phyloP scores from a whole-genome alignment of 2,113 vertebrate genomes.

The Vombatus ursinus region DNA sequence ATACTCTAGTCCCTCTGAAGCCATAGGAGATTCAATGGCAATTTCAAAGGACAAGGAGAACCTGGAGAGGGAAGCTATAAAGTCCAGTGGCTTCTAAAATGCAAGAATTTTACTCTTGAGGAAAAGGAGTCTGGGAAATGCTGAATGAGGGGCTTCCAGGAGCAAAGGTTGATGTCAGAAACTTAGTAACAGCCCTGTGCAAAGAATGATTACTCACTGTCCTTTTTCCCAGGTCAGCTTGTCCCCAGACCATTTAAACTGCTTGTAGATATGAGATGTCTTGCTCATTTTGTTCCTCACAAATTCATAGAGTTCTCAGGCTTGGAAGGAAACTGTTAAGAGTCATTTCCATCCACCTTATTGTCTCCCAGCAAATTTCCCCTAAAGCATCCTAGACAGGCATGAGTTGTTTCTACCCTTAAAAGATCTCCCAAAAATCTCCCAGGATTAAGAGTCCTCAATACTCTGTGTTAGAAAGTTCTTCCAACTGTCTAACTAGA shows the following conservation, averaged over 20 bases:
- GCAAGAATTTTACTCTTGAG: background rate
- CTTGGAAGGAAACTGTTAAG: background rate
- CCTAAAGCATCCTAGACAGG: background rate
- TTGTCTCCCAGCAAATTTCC: background rate
- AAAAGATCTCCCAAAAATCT: background rate
- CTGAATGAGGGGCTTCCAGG: background rate
- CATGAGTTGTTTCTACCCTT: background rate
- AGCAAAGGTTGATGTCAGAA: background rate
- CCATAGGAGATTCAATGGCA: background rate
- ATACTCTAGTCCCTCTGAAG: background rate
- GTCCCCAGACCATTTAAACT: background rate
- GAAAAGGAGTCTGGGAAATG: background rate
- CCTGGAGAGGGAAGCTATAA: background rate
- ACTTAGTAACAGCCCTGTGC: background rate
- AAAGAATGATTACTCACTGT: background rate
- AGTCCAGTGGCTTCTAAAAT: background rate
- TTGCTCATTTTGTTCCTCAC: slow-evolving; percentile 28
- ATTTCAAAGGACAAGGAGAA: slow-evolving; percentile 8
- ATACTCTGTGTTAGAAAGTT: background rate
- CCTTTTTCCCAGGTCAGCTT: background rate
- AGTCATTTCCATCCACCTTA: background rate
- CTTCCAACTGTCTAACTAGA: background rate
- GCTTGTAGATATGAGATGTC: background rate
- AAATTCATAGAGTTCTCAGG: background rate
- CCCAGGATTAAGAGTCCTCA: background rate